Evolutionary conservation across 2,888 invertebrate genomes (phyloP).

Genomic region (Hyposoter dolosus): DNA sequence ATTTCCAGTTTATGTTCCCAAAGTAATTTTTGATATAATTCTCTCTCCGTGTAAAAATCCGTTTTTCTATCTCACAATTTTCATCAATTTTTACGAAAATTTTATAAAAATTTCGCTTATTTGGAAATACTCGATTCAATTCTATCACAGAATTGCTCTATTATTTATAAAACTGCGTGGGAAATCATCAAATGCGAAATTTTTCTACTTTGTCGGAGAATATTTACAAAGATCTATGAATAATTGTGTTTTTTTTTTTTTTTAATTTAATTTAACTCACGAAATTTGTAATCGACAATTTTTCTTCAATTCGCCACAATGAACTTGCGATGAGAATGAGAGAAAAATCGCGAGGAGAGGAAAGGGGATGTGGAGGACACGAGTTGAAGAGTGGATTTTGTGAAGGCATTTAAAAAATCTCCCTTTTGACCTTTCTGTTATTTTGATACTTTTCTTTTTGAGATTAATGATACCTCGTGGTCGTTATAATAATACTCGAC

Average conservation of each 20-base stretch:
- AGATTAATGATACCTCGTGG: constrained; percentile 28
- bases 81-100: not conserved
- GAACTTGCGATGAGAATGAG: not conserved
- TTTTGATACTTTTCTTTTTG: not conserved
- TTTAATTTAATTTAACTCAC: not conserved
- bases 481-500: constrained; percentile 6
- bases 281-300: not conserved
- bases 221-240: not conserved
- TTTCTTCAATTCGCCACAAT: not conserved
- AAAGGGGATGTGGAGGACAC: not conserved
- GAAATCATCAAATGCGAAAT: too few relatives aligned
- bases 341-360: not conserved
- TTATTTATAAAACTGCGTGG: too few relatives aligned
- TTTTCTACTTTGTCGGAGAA: not conserved
- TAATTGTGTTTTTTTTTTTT: not conserved
- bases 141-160: too few relatives aligned
- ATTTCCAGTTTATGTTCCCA: too few relatives aligned
- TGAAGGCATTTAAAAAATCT: not conserved
- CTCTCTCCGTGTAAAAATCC: too few relatives aligned
- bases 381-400: not conserved
- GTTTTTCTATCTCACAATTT: too few relatives aligned
- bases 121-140: too few relatives aligned
- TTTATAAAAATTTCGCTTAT: too few relatives aligned
- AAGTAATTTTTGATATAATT: too few relatives aligned
- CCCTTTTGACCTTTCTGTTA: not conserved